Base-by-base conservation (phyloP, 2,888 invertebrate genomes). In the Tetheella fluctuosa region DNA sequence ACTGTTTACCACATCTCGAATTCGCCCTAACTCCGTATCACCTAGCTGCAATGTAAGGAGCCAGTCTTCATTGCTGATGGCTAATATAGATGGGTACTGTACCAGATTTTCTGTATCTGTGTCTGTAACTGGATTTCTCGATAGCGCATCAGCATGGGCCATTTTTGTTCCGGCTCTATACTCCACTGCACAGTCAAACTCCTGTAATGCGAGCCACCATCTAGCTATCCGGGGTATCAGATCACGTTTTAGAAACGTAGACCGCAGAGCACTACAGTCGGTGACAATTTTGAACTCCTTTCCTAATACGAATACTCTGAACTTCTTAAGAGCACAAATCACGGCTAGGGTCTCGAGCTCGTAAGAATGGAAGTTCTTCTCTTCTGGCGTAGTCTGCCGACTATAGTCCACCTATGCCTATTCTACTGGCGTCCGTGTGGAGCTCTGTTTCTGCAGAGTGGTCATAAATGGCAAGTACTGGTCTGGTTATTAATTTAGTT, bases 21-120 rank as follows among this genome's bases (percentile, higher is more conserved):
- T 42, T 15, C 52, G 23, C 13, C n/a, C 17, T 53, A 8, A 15
- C 52, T 57, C 55, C 8, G n/a, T 25, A 2, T 15, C 13, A 20
- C 39, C 39, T 39, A 39, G n/a, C n/a, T 39, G 39, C n/a, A 39
- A 39, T 15, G 39, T 39, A 39, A 15, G 39, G 13, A 39, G n/a
- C 39, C 25, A 71, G 62, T 12, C 76, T 72, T 15, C 77, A 74
- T 7, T 83, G 62, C 52, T 80, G 75, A 78, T 70, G 2, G 71
- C 70, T 5, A 68, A 68, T 23, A 69, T 68, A 2, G 83, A 82
- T 12, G 82, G 82, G 3, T 78, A 77, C 80, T 80, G 84, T 23
- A 70, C 62, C 23, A 68, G n/a, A 39, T 64, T 59, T 10, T 57
- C 37, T 28, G 60, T 59, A 42, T 69, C 67, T 3, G 64, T 66